Conservation (phyloP, 2,888 invertebrate species). For the Dynastes grantii region DNA sequence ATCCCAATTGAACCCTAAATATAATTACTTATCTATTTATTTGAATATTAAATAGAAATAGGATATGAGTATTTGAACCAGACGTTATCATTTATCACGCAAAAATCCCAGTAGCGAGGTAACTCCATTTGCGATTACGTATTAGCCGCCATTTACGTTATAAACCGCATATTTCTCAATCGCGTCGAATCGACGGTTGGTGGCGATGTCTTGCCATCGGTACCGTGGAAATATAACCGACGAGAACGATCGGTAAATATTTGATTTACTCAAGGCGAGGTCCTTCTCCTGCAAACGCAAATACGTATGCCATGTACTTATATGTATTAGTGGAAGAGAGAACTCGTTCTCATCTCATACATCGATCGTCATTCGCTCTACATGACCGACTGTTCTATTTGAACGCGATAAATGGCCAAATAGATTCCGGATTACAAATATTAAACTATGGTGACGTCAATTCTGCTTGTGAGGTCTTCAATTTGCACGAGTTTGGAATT, state of each 20-base stretch:
- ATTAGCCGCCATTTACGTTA: slow-evolving; percentile 41
- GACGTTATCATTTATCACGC: not conserved
- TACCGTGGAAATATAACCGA: slow-evolving; percentile 57
- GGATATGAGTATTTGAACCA: too few relatives aligned
- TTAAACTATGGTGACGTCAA: slow-evolving; percentile 36
- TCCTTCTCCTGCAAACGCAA: slow-evolving; percentile 25
- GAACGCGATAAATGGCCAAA: slow-evolving; percentile 61
- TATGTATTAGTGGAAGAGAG: slow-evolving; percentile 20
- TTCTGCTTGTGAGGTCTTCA: not conserved
- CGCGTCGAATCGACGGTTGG: slow-evolving; percentile 51
- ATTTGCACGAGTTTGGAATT: too few relatives aligned
- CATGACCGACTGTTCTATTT: slow-evolving; percentile 58
- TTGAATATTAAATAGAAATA: too few relatives aligned
- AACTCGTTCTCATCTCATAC: slow-evolving; percentile 49
- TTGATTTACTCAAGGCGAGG: slow-evolving; percentile 52
- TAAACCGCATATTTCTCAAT: slow-evolving; percentile 41
- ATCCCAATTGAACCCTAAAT: too few relatives aligned
- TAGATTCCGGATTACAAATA: slow-evolving; percentile 55
- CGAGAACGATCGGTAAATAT: slow-evolving; percentile 52
- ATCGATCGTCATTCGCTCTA: slow-evolving; percentile 10
- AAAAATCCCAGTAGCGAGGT: not conserved
- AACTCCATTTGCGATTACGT: slow-evolving; percentile 7
- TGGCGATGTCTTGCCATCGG: slow-evolving; percentile 54
- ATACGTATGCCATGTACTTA: not conserved
- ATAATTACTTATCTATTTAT: too few relatives aligned